Base-by-base conservation (phyloP, 2,888 invertebrate genomes). In the Rosalia funebris region DNA sequence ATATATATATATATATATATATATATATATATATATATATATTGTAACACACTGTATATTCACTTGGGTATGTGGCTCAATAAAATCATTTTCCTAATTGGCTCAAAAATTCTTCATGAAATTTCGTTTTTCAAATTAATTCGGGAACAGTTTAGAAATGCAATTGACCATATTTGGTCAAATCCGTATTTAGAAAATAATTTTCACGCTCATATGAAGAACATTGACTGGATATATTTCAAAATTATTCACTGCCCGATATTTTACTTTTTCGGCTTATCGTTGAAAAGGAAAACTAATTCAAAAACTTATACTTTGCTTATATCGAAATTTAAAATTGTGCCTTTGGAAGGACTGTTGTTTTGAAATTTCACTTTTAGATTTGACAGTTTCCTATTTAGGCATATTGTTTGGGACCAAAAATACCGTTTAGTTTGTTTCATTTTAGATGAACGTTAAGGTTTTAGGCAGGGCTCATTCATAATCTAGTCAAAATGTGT, bases 381-480 rank as follows among this genome's bases (percentile, higher is more conserved):
- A 55, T 62, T 50, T 31, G 54, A 60, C 56, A 47, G 52, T 48
- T 62, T 64, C 45, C 57, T 61, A 53, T 63, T 69, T 70, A 71
- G 63, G 70, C 73, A 76, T 76, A 75, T 77, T 70, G 72, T 75
- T 75, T 75, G 78, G 78, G 78, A 78, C 78, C 78, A 78, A 78
- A 66, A 62, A 63, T 2, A 53, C 66, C 57, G 56, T 59, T 57
- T 57, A 53, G 55, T 58, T 60, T 65, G 52, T 62, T 64, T 65
- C 57, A 52, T 52, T 58, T 47, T 46, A 14, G 37, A 45, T 2
- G 46, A 46, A 31, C 36, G n/a, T 55, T 46, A 32, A 56, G 16
- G 44, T 20, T 55, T 39, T 55, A 55, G 36, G 36, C 39, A 19
- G 45, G 25, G 55, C 55, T 55, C 55, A 45, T 45, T 44, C 41